Evolutionary conservation across 2,113 vertebrate species (phyloP).

Genomic region (Ramphastos sulfuratus): DNA sequence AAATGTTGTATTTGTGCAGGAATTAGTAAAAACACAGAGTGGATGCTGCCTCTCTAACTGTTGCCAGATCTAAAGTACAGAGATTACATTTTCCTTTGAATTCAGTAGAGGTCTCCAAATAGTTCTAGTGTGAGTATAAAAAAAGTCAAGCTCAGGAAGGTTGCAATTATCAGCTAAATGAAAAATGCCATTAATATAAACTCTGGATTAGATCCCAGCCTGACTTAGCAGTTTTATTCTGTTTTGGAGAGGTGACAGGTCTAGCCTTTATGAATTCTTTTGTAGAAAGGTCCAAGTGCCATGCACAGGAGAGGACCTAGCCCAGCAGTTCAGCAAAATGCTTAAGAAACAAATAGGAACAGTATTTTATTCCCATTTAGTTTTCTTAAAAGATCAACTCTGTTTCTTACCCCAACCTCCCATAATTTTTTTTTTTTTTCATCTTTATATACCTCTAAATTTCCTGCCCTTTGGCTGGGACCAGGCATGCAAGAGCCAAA

Average conservation of each 20-base stretch:
- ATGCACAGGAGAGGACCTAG: not conserved
- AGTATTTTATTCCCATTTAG: not conserved
- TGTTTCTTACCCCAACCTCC: not conserved
- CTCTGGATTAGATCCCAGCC: not conserved
- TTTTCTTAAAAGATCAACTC: conserved; percentile 16
- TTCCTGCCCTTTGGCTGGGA: conserved; percentile 54
- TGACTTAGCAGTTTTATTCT: conserved; percentile 26
- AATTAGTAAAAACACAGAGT: not conserved
- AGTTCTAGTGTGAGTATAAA: not conserved
- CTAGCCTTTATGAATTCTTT: not conserved
- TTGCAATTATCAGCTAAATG: conserved; percentile 46
- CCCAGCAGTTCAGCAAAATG: not conserved
- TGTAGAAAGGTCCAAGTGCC: not conserved
- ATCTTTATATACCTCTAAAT: conserved; percentile 56
- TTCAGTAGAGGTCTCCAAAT: conserved; percentile 11
- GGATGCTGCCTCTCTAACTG: not conserved
- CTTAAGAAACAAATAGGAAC: conserved; percentile 33
- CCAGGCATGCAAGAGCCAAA: conserved; percentile 18
- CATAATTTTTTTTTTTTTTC: not conserved
- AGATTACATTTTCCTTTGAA: not conserved
- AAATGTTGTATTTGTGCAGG: not conserved
- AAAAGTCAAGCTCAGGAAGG: not conserved
- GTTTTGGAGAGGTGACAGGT: not conserved
- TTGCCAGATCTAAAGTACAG: not conserved
- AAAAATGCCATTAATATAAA: conserved; percentile 56